Base-by-base conservation (phyloP, 2,113 vertebrate genomes). In the Polyodon spathula region DNA sequence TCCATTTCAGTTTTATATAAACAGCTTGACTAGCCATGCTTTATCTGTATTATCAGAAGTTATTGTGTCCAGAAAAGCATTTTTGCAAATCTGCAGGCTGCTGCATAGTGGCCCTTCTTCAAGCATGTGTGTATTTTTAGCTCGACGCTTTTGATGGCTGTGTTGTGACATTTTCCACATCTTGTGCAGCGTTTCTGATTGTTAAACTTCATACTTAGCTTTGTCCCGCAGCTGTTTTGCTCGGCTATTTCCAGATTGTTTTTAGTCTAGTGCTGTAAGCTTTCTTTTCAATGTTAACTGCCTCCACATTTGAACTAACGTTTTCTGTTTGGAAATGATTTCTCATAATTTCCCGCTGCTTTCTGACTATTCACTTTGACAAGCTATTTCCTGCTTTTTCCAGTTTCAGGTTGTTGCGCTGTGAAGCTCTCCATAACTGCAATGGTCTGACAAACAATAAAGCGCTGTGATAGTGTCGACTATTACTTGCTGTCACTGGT, bases 71-170 rank as follows among this genome's bases (percentile, higher is more conserved):
- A 8, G 12, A 44, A n/a, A n/a, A n/a, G n/a, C n/a, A n/a, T 3
- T 27, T 14, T 57, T 6, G 50, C 60, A 6, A 58, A 4, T 39
- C 37, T 64, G n/a, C 61, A 68, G 1, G 54, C 53, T 48, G 8
- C 62, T 0, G 39, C 57, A 42, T 63, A 57, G 60, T 63, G 57
- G 62, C 56, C 46, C 14, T 48, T 65, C 40, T 63, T 59, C 9
- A n/a, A 15, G 14, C 60, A 68, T 0, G 17, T 40, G 6, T 4
- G 56, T 27, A 27, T 27, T 3, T 27, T 27, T 27, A 27, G 27
- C 60, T 50, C 17, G 43, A 50, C 59, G 62, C 39, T 66, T 40
- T 12, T 52, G 17, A 40, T 15, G 2, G 3, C 8, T 44, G 8
- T 59, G 54, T 5, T 37, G 53, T 55, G 6, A 52, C 14, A 41